Percentiles rank a stretch among this genome's conserved stretches.
These are phyloP conservation scores for Neotoma lepida DNA, from an alignment of 2,113 vertebrate genomes.

Conservation along the genomic window DNA sequence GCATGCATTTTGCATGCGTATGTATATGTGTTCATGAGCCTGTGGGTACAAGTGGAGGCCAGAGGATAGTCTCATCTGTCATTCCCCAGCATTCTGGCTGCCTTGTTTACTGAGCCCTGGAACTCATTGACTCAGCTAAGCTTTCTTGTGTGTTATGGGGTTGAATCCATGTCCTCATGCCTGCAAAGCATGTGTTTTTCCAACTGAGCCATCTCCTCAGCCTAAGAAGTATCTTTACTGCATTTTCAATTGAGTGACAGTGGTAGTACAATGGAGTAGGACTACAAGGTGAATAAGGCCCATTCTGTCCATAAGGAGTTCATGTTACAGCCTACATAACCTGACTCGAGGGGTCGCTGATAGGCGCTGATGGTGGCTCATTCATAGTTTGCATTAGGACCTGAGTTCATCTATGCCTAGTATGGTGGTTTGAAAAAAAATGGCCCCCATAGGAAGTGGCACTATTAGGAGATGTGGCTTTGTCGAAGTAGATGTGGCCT, in stretches of 20 bases:
- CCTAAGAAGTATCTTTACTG: not conserved
- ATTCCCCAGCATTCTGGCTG: not conserved
- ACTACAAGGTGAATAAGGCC: not conserved
- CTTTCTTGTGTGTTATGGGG: too few relatives aligned
- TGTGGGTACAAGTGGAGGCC: not conserved
- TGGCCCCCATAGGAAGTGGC: not conserved
- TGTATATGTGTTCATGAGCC: not conserved
- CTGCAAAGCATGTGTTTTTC: not conserved
- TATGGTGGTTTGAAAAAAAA: fast-evolving
- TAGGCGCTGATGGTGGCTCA: too few relatives aligned
- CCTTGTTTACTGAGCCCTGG: not conserved
- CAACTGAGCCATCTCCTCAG: not conserved
- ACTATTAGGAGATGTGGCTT: not conserved
- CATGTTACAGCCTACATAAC: not conserved
- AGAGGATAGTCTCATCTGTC: not conserved
- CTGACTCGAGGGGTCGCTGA: not conserved
- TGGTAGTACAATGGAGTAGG: not conserved
- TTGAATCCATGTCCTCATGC: too few relatives aligned
- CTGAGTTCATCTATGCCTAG: not conserved
- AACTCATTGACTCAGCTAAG: not conserved
- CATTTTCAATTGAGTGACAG: not conserved
- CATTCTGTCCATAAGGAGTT: not conserved
- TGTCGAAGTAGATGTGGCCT: too few relatives aligned
- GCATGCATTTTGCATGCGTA: not conserved
- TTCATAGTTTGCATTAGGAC: not conserved